phyloP scores from a whole-genome alignment of 1,140 invertebrate species.

The Drosophila chauvacae region DNA sequence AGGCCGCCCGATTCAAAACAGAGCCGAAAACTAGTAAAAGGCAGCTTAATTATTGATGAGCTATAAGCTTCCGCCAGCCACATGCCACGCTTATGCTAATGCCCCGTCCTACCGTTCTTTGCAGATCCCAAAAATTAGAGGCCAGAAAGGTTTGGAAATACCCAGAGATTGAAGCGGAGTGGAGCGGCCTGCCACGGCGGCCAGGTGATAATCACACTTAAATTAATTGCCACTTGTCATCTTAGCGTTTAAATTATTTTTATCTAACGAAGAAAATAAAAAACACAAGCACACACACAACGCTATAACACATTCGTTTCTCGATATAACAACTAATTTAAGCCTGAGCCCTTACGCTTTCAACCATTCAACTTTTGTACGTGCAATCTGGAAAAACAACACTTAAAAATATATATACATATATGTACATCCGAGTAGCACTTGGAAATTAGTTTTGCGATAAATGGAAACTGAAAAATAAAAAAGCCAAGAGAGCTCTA shows the following conservation, averaged over 20 bases:
- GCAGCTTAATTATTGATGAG: constrained; percentile 40
- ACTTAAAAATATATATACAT: constrained; percentile 28
- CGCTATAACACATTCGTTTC: constrained; percentile 42
- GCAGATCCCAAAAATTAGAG: constrained; percentile 79
- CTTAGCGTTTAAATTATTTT: constrained; percentile 82
- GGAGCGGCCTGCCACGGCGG: constrained; percentile 59
- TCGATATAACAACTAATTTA: constrained; percentile 43
- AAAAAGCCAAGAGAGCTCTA: constrained; percentile 69
- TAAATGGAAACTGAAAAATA: constrained; percentile 39
- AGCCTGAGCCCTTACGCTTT: constrained; percentile 34
- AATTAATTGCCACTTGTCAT: constrained; percentile 83
- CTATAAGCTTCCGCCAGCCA: constrained; percentile 43
- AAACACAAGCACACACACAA: constrained; percentile 16
- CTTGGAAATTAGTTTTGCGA: constrained; percentile 71
- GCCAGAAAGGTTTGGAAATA: constrained; percentile 67
- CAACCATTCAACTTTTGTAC: constrained; percentile 34
- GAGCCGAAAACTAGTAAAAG: constrained; percentile 30
- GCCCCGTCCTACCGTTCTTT: constrained; percentile 35
- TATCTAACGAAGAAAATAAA: constrained; percentile 61
- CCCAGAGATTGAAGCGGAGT: constrained; percentile 39
- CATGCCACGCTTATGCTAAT: constrained; percentile 57
- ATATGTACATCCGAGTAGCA: not conserved
- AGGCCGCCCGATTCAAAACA: constrained; percentile 28
- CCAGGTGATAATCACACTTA: constrained; percentile 82
- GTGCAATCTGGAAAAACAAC: constrained; percentile 63